Evolutionary conservation across 2,888 invertebrate species (phyloP).

Genomic region (Zonitis immaculata): DNA sequence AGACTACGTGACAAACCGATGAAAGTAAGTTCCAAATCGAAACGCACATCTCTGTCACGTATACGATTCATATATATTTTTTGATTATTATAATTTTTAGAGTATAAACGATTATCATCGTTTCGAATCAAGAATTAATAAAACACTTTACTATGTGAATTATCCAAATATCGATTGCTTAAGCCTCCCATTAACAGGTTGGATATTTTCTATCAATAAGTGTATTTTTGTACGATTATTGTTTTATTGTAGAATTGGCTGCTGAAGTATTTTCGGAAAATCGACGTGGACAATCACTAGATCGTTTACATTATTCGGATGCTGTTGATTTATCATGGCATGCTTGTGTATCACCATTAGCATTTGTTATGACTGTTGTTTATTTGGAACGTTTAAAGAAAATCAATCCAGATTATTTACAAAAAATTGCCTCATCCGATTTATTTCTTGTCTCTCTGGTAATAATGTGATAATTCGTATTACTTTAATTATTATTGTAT

Average conservation of each 20-base stretch:
- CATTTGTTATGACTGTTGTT: slow-evolving; percentile 85
- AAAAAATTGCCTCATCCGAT: slow-evolving; percentile 80
- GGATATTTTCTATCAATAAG: background rate
- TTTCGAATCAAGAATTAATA: slow-evolving; percentile 76
- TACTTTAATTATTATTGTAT: background rate
- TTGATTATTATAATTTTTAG: slow-evolving; percentile 45
- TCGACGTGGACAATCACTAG: slow-evolving; percentile 69
- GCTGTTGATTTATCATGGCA: slow-evolving; percentile 72
- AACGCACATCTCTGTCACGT: too few species aligned
- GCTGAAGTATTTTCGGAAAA: slow-evolving; percentile 78
- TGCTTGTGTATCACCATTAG: slow-evolving; percentile 87
- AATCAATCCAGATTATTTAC: slow-evolving; percentile 77
- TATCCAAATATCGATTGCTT: slow-evolving; percentile 67
- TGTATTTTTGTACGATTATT: slow-evolving; percentile 4
- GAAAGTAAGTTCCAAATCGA: slow-evolving; percentile 29
- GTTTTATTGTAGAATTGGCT: slow-evolving; percentile 64
- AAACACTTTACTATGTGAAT: slow-evolving; percentile 84
- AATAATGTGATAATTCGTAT: background rate
- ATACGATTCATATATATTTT: slow-evolving; percentile 1
- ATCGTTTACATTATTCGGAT: slow-evolving; percentile 70
- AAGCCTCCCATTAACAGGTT: slow-evolving; percentile 73
- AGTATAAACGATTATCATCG: slow-evolving; percentile 67
- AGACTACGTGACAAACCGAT: slow-evolving; percentile 30
- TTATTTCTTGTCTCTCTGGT: slow-evolving; percentile 93
- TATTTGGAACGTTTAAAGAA: slow-evolving; percentile 87